Conservation (phyloP, 2,113 vertebrate species). For the Tetrao urogallus region DNA sequence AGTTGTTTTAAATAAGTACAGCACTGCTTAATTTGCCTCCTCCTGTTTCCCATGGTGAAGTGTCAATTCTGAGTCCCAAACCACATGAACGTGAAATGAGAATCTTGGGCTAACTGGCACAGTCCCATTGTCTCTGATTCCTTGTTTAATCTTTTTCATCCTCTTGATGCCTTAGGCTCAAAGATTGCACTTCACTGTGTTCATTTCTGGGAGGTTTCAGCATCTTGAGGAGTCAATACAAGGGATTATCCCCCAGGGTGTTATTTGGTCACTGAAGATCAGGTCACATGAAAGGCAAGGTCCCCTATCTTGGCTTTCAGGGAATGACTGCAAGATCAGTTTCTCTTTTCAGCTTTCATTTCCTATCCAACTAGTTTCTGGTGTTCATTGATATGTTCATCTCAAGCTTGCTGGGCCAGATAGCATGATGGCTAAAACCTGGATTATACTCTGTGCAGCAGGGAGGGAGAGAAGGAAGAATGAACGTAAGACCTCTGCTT, state of each 20-base stretch:
- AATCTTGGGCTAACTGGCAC: background rate
- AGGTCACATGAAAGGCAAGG: background rate
- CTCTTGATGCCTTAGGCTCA: background rate
- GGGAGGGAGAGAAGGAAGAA: background rate
- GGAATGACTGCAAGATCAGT: background rate
- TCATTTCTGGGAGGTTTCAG: background rate
- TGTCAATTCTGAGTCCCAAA: background rate
- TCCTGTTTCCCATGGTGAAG: background rate
- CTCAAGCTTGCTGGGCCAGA: background rate
- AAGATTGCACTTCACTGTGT: background rate
- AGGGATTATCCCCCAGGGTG: background rate
- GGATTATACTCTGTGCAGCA: background rate
- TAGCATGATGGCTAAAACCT: background rate
- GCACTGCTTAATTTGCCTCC: background rate
- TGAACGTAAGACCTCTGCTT: background rate
- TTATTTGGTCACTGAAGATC: background rate
- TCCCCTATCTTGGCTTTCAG: background rate
- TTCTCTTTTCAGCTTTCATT: background rate
- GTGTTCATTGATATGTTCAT: background rate
- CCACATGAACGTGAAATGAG: background rate
- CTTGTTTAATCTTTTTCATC: background rate
- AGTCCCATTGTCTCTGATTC: background rate
- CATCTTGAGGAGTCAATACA: background rate
- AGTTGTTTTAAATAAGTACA: background rate
- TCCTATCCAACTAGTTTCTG: background rate